phyloP scores from a whole-genome alignment of 1,140 invertebrate species.

The Eurosta solidaginis region DNA sequence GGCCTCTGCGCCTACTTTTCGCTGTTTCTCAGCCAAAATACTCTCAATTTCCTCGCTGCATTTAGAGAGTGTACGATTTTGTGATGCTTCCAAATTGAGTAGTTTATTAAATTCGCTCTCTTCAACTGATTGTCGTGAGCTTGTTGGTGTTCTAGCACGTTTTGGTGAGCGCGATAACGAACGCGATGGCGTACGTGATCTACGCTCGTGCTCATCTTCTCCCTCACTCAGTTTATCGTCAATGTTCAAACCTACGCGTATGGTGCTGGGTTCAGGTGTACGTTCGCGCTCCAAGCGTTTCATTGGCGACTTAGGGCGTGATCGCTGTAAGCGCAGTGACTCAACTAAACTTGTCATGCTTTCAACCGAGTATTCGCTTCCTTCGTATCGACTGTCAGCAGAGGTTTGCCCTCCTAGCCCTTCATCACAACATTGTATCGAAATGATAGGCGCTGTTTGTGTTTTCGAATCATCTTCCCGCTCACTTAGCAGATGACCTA shows the following conservation, averaged over 20 bases:
- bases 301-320: constrained; percentile 46
- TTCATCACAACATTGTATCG: constrained; percentile 41
- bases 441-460: constrained; percentile 39
- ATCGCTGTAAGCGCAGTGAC: constrained; percentile 46
- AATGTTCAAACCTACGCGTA: constrained; percentile 25
- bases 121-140: background rate
- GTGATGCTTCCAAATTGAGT: constrained; percentile 45
- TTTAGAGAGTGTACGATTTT: constrained; percentile 39
- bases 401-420: background rate
- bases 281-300: constrained; percentile 39
- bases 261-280: constrained; percentile 27
- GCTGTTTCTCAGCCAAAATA: constrained; percentile 38
- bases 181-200: constrained; percentile 40
- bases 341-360: constrained; percentile 47
- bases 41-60: constrained; percentile 43
- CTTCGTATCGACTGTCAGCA: background rate
- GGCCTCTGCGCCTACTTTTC: constrained; percentile 40
- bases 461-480: constrained; percentile 52
- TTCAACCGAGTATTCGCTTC: constrained; percentile 39
- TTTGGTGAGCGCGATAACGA: constrained; percentile 22
- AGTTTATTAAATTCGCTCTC: constrained; percentile 44
- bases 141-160: background rate
- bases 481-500: constrained; percentile 44
- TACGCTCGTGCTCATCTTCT: constrained; percentile 2
- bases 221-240: too few relatives aligned